These are phyloP conservation scores for Phalloptychus januarius DNA, from an alignment of 2,797 vertebrate species.

Conservation along the genomic window DNA sequence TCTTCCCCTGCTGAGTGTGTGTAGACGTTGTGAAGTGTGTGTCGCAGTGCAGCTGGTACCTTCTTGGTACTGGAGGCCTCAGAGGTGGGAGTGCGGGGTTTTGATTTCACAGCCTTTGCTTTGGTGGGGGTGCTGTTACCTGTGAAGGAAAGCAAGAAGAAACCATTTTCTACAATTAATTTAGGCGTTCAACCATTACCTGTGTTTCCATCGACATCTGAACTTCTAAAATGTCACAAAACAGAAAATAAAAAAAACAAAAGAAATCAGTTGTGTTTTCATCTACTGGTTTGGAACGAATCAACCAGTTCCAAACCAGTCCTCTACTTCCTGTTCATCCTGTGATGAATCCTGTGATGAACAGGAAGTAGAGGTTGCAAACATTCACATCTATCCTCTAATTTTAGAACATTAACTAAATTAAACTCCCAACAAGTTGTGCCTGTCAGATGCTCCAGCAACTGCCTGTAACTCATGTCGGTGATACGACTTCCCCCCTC, in stretches of 20 bases:
- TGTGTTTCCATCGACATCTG: not conserved
- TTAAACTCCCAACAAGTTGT: not conserved
- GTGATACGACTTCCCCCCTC: not conserved
- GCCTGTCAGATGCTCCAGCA: not conserved
- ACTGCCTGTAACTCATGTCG: not conserved
- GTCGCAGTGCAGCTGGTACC: constrained; percentile 48
- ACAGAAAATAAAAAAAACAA: too few species aligned
- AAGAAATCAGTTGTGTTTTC: too few species aligned
- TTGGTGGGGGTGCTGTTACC: constrained; percentile 65
- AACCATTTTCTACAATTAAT: not conserved
- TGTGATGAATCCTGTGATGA: too few species aligned
- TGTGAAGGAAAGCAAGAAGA: constrained; percentile 33
- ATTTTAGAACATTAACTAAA: not conserved
- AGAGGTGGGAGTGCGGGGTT: constrained; percentile 57
- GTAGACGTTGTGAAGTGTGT: not conserved
- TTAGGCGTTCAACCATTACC: not conserved
- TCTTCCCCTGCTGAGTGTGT: not conserved
- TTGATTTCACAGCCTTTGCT: constrained; percentile 65
- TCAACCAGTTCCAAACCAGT: too few species aligned
- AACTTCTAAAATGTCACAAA: too few species aligned
- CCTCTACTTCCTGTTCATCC: too few species aligned
- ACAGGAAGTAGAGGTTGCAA: not conserved
- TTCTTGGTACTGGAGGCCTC: constrained; percentile 72
- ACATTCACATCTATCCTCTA: not conserved
- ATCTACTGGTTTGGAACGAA: too few species aligned